Conservation (phyloP, 2,113 vertebrate species). For the Seriola dumerili region DNA sequence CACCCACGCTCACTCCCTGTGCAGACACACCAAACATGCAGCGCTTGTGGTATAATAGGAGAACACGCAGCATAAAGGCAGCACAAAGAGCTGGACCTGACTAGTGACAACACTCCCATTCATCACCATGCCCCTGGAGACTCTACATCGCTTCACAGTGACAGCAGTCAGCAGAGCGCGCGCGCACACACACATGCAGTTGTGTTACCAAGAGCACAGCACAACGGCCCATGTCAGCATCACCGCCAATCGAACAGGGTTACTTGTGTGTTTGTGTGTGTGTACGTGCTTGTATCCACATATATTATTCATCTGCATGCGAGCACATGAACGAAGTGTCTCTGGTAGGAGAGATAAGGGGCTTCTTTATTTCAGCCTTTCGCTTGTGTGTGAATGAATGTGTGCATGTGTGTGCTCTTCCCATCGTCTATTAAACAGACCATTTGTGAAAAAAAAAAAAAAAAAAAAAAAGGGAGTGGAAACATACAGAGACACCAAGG, state of each 20-base stretch:
- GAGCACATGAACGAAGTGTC: constrained; percentile 78
- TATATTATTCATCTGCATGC: constrained; percentile 85
- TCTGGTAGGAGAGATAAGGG: constrained; percentile 82
- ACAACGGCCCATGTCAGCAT: constrained; percentile 70
- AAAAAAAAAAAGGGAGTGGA: constrained; percentile 43
- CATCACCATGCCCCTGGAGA: constrained; percentile 79
- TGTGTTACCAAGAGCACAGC: constrained; percentile 44
- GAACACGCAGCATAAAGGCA: constrained; percentile 69
- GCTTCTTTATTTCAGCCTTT: constrained; percentile 77
- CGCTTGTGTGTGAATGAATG: constrained; percentile 45
- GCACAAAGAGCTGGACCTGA: constrained; percentile 82
- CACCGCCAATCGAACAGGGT: constrained; percentile 53
- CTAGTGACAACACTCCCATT: constrained; percentile 84
- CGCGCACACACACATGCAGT: constrained; percentile 41
- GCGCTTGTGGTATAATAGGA: constrained; percentile 61
- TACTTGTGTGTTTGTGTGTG: constrained; percentile 47
- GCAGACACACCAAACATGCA: constrained; percentile 51
- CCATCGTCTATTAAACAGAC: constrained; percentile 64
- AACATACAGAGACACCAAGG: constrained; percentile 31
- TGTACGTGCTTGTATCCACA: constrained; percentile 50
- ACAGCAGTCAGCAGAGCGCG: constrained; percentile 63
- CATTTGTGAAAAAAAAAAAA: constrained; percentile 38
- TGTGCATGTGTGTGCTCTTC: constrained; percentile 58
- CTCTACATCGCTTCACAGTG: constrained; percentile 74
- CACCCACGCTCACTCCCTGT: constrained; percentile 30